phyloP scores from a whole-genome alignment of 2,113 vertebrate species.

The Cyprinodon variegatus region DNA sequence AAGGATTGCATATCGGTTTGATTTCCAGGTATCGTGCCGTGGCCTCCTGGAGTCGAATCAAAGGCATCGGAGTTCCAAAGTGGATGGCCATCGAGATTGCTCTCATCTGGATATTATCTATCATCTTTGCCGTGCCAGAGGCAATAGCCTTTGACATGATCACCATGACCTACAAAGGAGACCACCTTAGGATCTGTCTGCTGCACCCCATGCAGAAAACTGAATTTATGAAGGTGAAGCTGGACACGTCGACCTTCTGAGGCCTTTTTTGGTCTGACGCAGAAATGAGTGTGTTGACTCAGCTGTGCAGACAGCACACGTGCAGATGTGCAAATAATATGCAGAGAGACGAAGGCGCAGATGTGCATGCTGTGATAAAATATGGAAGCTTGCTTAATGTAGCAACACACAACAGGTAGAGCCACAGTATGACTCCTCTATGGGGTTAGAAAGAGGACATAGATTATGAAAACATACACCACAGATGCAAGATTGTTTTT shows the following conservation, averaged over 20 bases:
- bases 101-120: conserved; percentile 92
- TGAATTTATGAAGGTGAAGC: conserved; percentile 89
- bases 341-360: conserved; percentile 1
- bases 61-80: conserved; percentile 92
- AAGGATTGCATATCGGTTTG: too few species aligned
- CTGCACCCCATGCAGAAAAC: conserved; percentile 88
- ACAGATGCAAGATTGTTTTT: background rate
- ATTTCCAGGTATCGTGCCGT: conserved; percentile 90
- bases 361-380: conserved; percentile 10
- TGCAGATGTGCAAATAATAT: background rate
- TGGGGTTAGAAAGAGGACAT: conserved; percentile 18
- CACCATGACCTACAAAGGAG: conserved; percentile 87
- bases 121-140: conserved; percentile 91
- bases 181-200: conserved; percentile 85
- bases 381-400: background rate
- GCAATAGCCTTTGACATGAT: conserved; percentile 92
- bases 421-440: background rate
- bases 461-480: conserved; percentile 4
- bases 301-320: conserved; percentile 17
- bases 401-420: background rate
- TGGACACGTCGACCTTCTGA: background rate
- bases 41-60: conserved; percentile 94
- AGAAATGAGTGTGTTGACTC: conserved; percentile 30
- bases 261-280: background rate
- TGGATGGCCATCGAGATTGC: conserved; percentile 94